phyloP scores from a whole-genome alignment of 2,113 vertebrate genomes.

The Salvator merianae region DNA sequence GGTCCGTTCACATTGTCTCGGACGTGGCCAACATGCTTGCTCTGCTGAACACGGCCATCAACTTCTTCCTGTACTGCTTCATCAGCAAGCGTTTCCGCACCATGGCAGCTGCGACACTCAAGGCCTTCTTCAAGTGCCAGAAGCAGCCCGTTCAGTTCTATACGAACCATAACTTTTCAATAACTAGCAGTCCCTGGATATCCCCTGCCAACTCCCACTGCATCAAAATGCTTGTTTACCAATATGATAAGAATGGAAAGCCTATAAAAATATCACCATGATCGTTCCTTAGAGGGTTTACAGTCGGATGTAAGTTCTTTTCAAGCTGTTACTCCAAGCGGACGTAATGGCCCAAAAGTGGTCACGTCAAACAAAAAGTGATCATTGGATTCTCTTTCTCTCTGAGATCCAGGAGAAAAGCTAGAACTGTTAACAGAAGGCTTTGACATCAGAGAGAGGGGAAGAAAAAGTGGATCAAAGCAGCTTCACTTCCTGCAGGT shows the following conservation, averaged over 20 bases:
- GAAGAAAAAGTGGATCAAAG: conserved; percentile 32
- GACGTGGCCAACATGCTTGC: conserved; percentile 96
- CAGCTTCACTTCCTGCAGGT: not conserved
- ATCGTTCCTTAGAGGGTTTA: conserved; percentile 47
- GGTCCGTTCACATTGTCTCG: conserved; percentile 84
- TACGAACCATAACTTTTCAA: conserved; percentile 94
- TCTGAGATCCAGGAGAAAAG: conserved; percentile 31
- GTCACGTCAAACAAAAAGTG: conserved; percentile 55
- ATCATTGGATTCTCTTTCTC: conserved; percentile 68
- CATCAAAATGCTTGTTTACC: conserved; percentile 98
- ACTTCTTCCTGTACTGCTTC: conserved; percentile 99
- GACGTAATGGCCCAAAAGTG: conserved; percentile 58
- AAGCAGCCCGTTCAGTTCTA: conserved; percentile 91
- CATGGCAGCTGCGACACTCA: conserved; percentile 90
- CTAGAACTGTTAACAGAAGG: conserved; percentile 38
- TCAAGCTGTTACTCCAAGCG: conserved; percentile 56
- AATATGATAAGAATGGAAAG: conserved; percentile 95
- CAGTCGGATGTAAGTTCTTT: conserved; percentile 49
- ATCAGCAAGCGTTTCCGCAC: conserved; percentile 95
- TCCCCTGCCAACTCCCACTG: conserved; percentile 97
- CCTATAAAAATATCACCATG: conserved; percentile 93
- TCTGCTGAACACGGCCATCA: conserved; percentile 93
- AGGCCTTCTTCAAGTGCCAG: conserved; percentile 89
- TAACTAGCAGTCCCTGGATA: conserved; percentile 98
- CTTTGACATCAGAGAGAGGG: conserved; percentile 42